Conservation (phyloP, 2,888 invertebrate genomes). For the Drosophila siamana region DNA sequence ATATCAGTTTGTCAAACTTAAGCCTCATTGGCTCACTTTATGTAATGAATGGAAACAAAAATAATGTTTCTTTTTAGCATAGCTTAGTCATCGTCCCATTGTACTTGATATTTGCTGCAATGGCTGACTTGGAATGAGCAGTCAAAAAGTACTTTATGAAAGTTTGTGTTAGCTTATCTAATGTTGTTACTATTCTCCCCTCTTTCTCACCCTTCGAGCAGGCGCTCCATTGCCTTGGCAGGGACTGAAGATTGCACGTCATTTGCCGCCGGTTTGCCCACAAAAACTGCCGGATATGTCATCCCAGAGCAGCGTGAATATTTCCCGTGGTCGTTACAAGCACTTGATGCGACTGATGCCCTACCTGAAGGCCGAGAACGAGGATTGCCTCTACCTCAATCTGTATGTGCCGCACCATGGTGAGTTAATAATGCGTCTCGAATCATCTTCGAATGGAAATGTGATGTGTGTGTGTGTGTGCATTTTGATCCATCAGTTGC, state of each 20-base stretch:
- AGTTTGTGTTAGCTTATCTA: constrained; percentile 42
- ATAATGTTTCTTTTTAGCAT: too few relatives aligned
- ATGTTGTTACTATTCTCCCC: constrained; percentile 24
- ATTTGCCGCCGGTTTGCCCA: constrained; percentile 93
- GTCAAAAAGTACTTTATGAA: constrained; percentile 27
- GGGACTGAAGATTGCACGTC: constrained; percentile 89
- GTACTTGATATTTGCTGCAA: constrained; percentile 1
- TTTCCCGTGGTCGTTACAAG: constrained; percentile 89
- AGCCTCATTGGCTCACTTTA: too few relatives aligned
- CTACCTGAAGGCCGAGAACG: constrained; percentile 89
- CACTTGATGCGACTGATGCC: constrained; percentile 91
- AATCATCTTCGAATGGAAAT: background rate
- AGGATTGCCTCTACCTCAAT: constrained; percentile 96
- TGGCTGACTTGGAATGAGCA: constrained; percentile 4
- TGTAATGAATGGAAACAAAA: too few relatives aligned
- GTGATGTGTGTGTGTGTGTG: too few relatives aligned
- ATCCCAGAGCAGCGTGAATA: constrained; percentile 86
- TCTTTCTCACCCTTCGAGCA: constrained; percentile 62
- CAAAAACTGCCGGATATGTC: constrained; percentile 91
- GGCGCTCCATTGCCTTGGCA: constrained; percentile 93
- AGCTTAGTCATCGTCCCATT: constrained; percentile 6
- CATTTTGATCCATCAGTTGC: background rate
- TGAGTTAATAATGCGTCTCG: constrained; percentile 85
- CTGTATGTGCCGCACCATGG: constrained; percentile 95
- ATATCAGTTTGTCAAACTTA: too few relatives aligned